Evolutionary conservation across 2,888 invertebrate species (phyloP).

Genomic region (Trachelus stipa): DNA sequence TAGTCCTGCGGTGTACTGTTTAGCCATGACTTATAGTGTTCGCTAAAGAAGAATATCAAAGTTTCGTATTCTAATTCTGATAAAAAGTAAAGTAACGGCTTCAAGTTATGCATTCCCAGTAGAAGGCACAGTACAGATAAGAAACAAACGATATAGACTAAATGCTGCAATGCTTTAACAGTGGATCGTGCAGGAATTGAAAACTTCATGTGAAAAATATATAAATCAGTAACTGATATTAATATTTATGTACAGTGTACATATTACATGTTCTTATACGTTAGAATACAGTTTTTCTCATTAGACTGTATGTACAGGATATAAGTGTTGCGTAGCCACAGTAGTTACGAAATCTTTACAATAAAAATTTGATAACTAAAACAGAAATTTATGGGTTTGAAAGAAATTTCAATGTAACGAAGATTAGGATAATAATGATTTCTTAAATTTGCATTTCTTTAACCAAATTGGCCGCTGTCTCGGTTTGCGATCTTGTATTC

Average conservation of each 20-base stretch:
- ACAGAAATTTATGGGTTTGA: not conserved
- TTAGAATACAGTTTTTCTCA: not conserved
- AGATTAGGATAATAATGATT: not conserved
- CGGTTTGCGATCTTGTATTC: constrained; percentile 28
- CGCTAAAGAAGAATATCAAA: not conserved
- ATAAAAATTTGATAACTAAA: not conserved
- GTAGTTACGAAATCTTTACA: not conserved
- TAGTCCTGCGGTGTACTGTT: constrained; percentile 53
- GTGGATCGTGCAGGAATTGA: not conserved
- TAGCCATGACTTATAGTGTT: constrained; percentile 27
- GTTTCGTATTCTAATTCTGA: not conserved
- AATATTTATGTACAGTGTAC: constrained; percentile 5
- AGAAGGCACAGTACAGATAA: not conserved
- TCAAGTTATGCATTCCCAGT: too few relatives aligned
- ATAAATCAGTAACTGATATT: not conserved
- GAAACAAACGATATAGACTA: not conserved
- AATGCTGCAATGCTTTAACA: not conserved
- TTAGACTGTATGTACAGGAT: not conserved
- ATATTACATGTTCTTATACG: constrained; percentile 2
- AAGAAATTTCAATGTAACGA: not conserved
- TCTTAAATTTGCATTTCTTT: constrained; percentile 33
- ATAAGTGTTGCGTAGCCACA: not conserved
- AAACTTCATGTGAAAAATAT: not conserved
- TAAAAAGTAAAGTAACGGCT: too few relatives aligned
- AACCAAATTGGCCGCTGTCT: constrained; percentile 34